Evolutionary conservation across 2,888 invertebrate species (phyloP), one percentile per base, ranked within the genome.

Genomic region (Taenaris catops): DNA sequence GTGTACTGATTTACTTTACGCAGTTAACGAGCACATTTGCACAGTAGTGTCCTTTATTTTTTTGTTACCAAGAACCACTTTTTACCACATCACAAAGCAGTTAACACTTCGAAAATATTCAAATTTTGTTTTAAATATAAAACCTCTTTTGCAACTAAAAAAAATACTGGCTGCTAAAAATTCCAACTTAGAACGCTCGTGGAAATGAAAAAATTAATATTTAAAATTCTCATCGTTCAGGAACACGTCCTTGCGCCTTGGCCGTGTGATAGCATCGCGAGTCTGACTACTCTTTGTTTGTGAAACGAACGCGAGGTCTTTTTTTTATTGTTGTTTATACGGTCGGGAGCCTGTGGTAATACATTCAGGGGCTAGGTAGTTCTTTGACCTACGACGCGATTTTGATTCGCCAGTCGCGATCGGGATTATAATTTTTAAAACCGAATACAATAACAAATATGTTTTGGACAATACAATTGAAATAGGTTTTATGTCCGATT

Each of bases 161-260:
- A n/a, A n/a, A n/a, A n/a, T n/a, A n/a, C n/a, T n/a, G n/a, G n/a
- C n/a, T n/a, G n/a, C n/a, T n/a, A n/a, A n/a, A 6, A 3, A 4
- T 17, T 17, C 16, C 6, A 17, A 6, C 4, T 19, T 19, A 6
- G 7, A 19, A 19, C n/a, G 5, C n/a, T 19, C 7, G 7, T 7
- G n/a, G 16, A 17, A 17, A 6, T 3, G 4, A n/a, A 19, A 19
- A 18, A 32, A 9, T 7, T 8, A 10, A 27, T 29, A 18, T 20
- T 20, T 20, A 9, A 10, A 26, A 18, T 27, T 27, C 8, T 9
- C 12, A 35, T 36, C 33, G 46, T 42, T 46, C 42, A 34, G 34
- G 50, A 53, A 55, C 45, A 36, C 58, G 79, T 80, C 80, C 83
- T 79, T 79, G 80, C 69, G 72, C 72, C 73, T 76, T 76, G 75